Evolutionary conservation across 1,140 invertebrate genomes (phyloP).

Genomic region (Meteorus sp.): DNA sequence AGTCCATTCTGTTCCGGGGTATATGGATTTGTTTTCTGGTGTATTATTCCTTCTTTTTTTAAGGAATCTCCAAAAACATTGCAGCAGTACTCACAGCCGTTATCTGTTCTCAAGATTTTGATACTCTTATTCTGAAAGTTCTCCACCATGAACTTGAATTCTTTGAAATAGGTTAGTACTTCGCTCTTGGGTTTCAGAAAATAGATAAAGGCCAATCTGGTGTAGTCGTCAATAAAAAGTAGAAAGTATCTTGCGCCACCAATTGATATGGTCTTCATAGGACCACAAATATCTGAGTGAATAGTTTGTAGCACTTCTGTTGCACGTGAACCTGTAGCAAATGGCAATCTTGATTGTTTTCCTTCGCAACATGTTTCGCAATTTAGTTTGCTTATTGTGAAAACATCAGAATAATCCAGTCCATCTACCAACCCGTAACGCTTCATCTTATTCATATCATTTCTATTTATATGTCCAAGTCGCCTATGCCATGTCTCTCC

Average conservation of each 20-base stretch:
- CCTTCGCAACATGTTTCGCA: not conserved
- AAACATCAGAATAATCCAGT: too few relatives aligned
- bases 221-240: constrained; percentile 50
- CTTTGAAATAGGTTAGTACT: constrained; percentile 40
- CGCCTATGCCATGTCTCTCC: not conserved
- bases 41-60: constrained; percentile 38
- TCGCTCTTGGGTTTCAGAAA: constrained; percentile 50
- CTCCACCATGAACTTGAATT: constrained; percentile 38
- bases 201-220: constrained; percentile 42
- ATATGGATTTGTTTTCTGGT: constrained; percentile 38
- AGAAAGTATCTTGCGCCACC: constrained; percentile 48
- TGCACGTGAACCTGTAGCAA: not conserved
- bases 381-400: too few relatives aligned
- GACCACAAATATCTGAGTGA: constrained; percentile 51
- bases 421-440: too few relatives aligned
- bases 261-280: constrained; percentile 38
- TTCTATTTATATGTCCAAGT: not conserved
- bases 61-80: constrained; percentile 41
- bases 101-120: constrained; percentile 47
- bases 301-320: constrained; percentile 38
- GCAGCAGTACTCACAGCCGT: constrained; percentile 52
- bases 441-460: not conserved
- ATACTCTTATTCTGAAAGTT: constrained; percentile 41
- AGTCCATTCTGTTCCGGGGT: constrained; percentile 48
- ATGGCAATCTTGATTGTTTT: not conserved